Evolutionary conservation across 2,888 invertebrate genomes (phyloP).

Genomic region (Lochmaea crataegi): DNA sequence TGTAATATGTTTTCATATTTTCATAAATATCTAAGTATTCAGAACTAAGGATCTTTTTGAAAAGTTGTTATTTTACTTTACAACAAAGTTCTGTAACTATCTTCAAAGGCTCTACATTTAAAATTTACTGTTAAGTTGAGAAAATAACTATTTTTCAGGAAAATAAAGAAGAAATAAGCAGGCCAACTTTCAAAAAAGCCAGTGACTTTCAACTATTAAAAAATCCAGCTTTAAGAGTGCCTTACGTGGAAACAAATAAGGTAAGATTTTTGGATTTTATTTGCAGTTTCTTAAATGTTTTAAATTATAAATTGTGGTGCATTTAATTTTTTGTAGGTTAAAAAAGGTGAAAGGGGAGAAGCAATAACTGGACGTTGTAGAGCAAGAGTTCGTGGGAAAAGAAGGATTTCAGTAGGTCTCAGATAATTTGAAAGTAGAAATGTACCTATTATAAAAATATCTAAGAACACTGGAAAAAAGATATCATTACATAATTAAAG

Average conservation of each 20-base stretch:
- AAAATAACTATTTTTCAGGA: neutral
- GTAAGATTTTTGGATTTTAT: neutral
- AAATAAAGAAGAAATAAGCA: conserved; percentile 3
- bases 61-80: neutral
- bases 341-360: too few relatives aligned
- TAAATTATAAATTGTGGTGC: too few relatives aligned
- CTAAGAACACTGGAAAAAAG: too few relatives aligned
- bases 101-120: neutral
- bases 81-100: neutral
- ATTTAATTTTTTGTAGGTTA: too few relatives aligned
- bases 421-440: too few relatives aligned
- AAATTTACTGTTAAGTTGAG: neutral
- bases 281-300: too few relatives aligned
- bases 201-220: neutral
- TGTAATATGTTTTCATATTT: neutral
- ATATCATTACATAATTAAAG: too few relatives aligned
- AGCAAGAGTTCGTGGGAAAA: too few relatives aligned
- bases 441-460: too few relatives aligned
- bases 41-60: neutral
- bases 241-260: neutral
- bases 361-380: too few relatives aligned
- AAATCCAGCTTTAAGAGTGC: neutral
- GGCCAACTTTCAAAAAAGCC: neutral
- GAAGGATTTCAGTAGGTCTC: too few relatives aligned
- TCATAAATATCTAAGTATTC: neutral